A percentile compares a stretch with the other conserved stretches of the same genome.
Conservation (phyloP, 2,113 vertebrate genomes). For the Clarias macrocephalus region DNA sequence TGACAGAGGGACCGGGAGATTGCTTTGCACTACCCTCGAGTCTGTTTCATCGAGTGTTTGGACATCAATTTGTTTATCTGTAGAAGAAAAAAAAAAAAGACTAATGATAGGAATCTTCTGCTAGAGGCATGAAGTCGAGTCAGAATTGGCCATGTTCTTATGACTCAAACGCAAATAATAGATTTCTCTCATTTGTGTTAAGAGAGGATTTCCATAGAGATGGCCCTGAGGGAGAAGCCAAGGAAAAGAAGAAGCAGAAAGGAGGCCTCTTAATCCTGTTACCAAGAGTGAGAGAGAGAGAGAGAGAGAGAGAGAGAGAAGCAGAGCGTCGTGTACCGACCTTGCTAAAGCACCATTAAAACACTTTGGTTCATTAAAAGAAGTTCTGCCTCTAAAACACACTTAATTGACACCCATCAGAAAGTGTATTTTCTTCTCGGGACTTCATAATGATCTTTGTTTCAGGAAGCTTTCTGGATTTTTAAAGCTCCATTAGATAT, state of each 20-base stretch:
- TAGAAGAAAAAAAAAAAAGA: constrained; percentile 47
- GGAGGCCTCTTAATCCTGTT: constrained; percentile 68
- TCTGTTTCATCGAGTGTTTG: constrained; percentile 62
- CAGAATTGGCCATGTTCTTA: constrained; percentile 58
- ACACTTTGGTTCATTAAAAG: neutral
- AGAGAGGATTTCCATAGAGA: constrained; percentile 72
- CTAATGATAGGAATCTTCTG: constrained; percentile 60
- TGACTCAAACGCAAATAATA: constrained; percentile 63
- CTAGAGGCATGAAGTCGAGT: constrained; percentile 40
- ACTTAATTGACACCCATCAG: neutral
- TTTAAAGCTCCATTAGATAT: neutral
- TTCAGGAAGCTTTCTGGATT: neutral
- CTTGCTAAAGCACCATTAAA: neutral
- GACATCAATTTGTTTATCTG: constrained; percentile 68
- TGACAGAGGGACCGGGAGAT: constrained; percentile 49
- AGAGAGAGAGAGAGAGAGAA: neutral
- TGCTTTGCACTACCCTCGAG: constrained; percentile 54
- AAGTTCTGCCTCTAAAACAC: neutral
- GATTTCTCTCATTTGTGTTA: constrained; percentile 63
- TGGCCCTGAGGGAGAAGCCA: constrained; percentile 59
- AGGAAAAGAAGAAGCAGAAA: constrained; percentile 25
- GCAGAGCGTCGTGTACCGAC: neutral
- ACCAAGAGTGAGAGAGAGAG: constrained; percentile 33
- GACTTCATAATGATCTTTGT: neutral
- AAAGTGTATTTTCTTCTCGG: neutral